Base-by-base conservation (phyloP, 1,140 invertebrate genomes). In the Bombus turneri region DNA sequence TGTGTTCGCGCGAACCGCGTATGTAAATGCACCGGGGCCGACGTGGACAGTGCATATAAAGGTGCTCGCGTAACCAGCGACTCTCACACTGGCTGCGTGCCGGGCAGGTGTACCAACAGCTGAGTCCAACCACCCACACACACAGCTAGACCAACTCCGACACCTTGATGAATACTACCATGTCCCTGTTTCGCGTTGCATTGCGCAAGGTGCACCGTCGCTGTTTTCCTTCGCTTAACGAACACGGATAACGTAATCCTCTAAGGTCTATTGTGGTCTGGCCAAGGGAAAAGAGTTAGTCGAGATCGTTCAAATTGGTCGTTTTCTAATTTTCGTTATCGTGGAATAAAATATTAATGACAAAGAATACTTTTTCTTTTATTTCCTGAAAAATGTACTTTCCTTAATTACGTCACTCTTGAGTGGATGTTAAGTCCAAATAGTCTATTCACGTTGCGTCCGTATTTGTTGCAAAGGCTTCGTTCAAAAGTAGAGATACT, bases 41-140 rank as follows among this genome's bases (percentile, higher is more conserved):
- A 83, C 87, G 87, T 91, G 91, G 88, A 92, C 91, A 91, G 89
- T 75, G 87, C 75, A 47, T 78, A 87, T 73, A 87, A 90, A 91
- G 87, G 89, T 86, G 85, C 78, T 88, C 81, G 57, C 75, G 86
- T 80, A 82, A 83, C 81, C 81, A 87, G 68, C 81, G 71, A 68
- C 86, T 85, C 85, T 85, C 84, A 78, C 81, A 83, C 78, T 81
- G 59, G 68, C 53, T 66, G 76, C 69, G 57, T 59, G 71, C 59
- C 64, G 22, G 41, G 92, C 92, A 93, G 93, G 93, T 93, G 92
- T 89, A 91, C 77, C 81, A 92, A 90, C 93, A 93, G 93, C 92
- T 93, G 93, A 93, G 89, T 81, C 76, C 74, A 90, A 87, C 92
- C 93, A 93, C 91, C 92, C 91, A 94, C 64, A 47, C 75, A 59